Evolutionary conservation across 2,113 vertebrate genomes (phyloP), one percentile per base, ranked within the genome.

Genomic region (Catharus fuscescens): DNA sequence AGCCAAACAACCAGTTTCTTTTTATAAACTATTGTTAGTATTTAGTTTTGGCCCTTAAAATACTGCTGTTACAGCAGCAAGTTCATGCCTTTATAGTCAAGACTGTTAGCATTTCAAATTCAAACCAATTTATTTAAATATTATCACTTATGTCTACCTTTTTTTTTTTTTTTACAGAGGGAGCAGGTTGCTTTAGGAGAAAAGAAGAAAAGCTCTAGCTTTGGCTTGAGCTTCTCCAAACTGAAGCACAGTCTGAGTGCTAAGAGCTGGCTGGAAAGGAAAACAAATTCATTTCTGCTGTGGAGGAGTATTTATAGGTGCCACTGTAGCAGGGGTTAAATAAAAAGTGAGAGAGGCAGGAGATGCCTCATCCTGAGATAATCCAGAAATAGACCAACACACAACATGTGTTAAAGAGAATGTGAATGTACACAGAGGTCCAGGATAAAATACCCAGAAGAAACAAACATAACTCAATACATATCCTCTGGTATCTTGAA

Each of bases 1-100:
- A 88, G 80, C 67, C 57, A 97, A 94, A 91, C 76, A 84, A 96
- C 32, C 38, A 84, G 88, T 94, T 96, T 95, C 93, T 92, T 97
- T 97, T 97, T 93, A 96, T 79, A 92, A 96, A 80, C 83, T 86
- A 96, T 79, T 93, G 69, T 95, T 82, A 67, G 74, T 82, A 65
- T 88, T 89, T 56, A 91, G 61, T 53, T 76, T 76, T 86, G 65
- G 48, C 42, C 77, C 95, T 93, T 93, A 69, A 91, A 92, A 90
- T 62, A 80, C 54, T 66, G 64, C 78, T 90, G 50, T 57, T 80
- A 72, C 10, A 69, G 70, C 44, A 80, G 38, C 23, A 62, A 88
- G 64, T 80, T 88, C 62, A 77, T 36, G 69, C 32, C 61, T 91
- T 42, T 81, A 28, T 21, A 93, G 47, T 77, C 42, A 86, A 85